phyloP scores from a whole-genome alignment of 2,888 invertebrate species.

The Lathronympha strigana region DNA sequence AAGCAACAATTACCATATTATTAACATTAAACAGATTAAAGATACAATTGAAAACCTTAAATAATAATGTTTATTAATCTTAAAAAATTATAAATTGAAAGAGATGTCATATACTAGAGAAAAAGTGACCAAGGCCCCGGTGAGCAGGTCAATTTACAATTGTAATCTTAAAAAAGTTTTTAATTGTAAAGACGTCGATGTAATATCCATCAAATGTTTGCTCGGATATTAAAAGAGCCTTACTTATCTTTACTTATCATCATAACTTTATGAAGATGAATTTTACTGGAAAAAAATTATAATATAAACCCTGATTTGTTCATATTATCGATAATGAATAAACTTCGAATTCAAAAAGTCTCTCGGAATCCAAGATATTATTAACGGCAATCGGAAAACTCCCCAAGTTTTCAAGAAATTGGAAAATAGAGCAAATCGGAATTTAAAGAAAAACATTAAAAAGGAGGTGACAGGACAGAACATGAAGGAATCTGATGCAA shows the following conservation, averaged over 20 bases:
- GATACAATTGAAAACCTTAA: no score
- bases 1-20: no score
- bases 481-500: conserved; percentile 16
- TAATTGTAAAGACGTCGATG: no score
- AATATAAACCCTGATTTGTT: not conserved
- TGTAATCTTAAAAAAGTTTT: no score
- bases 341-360: not conserved
- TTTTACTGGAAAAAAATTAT: not conserved
- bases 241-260: not conserved
- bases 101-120: no score
- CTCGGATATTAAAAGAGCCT: no score
- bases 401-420: conserved; percentile 18
- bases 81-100: no score
- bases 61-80: no score
- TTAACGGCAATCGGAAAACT: not conserved
- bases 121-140: no score
- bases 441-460: conserved; percentile 30
- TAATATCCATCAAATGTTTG: no score
- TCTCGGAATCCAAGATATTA: not conserved
- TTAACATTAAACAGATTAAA: no score
- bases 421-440: conserved; percentile 20
- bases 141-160: no score
- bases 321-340: conserved; percentile 11
- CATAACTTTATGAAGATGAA: not conserved
- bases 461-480: conserved; percentile 10